Evolutionary conservation across 2,888 invertebrate species (phyloP), one percentile per base, ranked within the genome.

Genomic region (Mechanitis messenoides): DNA sequence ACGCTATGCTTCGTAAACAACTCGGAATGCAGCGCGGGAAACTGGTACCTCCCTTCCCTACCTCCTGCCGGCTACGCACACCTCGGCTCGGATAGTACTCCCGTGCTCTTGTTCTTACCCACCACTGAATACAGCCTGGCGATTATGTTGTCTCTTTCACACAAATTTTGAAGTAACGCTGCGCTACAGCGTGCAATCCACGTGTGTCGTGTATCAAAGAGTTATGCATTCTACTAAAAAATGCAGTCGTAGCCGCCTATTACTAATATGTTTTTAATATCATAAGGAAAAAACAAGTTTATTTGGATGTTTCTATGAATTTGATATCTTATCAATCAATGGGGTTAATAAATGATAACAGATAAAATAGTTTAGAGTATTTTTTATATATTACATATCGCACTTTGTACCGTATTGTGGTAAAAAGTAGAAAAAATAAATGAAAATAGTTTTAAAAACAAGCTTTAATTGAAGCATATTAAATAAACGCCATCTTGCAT

Each of bases 1-100:
- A 74, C 76, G 76, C 74, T 76, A 75, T 73, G 79, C 74, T 75
- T 78, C 79, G 84, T 84, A 85, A 84, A 84, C 85, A 85, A 85
- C 80, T 72, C 68, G 69, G 78, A 81, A 79, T 78, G 62, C 79
- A 81, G 75, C 81, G 83, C 83, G 85, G 85, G 84, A 84, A 84
- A 83, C 74, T 72, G 74, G 73, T 75, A 72, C 63, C 67, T 66
- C 65, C 79, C 78, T 73, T 76, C 69, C 72, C 72, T 77, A 74
- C 76, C 76, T 76, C 73, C 71, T 66, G 71, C 68, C 69, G 70
- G 69, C 58, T 72, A 68, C 71, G 62, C 63, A 61, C 58, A 56
- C 61, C 64, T 58, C 65, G 63, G 58, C 64, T 58, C 65, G 63
- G 58, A 64, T 64, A 64, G 59, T 47, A 46, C 55, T 50, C 38